Evolutionary conservation across 1,140 invertebrate species (phyloP).

Genomic region (Lepidurus arcticus): DNA sequence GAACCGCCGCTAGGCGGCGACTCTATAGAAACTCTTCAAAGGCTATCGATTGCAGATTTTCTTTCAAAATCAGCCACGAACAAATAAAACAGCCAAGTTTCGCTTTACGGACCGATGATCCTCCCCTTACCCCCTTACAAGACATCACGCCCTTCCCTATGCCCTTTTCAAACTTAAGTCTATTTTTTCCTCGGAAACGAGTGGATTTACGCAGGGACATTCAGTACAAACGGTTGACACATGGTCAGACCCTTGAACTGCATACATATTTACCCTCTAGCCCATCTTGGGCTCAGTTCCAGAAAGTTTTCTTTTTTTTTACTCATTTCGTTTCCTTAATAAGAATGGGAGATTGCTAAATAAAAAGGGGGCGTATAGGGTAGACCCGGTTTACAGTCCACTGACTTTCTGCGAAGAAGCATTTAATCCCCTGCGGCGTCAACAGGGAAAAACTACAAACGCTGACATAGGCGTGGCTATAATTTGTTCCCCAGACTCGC

Average conservation of each 20-base stretch:
- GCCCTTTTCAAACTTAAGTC: neutral
- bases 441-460: neutral
- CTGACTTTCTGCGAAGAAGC: neutral
- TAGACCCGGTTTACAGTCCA: constrained; percentile 15
- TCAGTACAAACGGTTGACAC: neutral
- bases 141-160: neutral
- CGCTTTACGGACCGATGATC: neutral
- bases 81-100: neutral
- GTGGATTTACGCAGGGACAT: neutral
- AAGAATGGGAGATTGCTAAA: neutral
- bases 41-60: neutral
- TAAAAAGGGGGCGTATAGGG: neutral
- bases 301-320: neutral
- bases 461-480: neutral
- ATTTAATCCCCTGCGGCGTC: neutral
- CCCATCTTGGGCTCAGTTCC: neutral
- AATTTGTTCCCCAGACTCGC: neutral
- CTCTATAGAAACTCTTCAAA: neutral
- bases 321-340: neutral
- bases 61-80: neutral
- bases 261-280: neutral
- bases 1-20: neutral
- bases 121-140: neutral
- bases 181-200: neutral
- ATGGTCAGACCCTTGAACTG: neutral